Evolutionary conservation across 2,113 vertebrate species (phyloP), one percentile per base, ranked within the genome.

Genomic region (Trematocara zebra): DNA sequence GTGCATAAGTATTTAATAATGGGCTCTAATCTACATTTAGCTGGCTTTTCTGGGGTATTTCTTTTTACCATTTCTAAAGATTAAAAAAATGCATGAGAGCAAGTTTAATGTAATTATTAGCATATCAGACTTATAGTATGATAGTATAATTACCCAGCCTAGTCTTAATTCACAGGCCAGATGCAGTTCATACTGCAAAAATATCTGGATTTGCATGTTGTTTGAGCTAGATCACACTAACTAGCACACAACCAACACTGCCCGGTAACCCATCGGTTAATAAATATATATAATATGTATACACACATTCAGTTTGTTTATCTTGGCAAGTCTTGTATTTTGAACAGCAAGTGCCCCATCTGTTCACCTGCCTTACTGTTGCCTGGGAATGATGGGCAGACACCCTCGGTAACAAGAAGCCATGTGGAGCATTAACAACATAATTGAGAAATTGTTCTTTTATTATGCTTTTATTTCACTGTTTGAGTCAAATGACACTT

Each of bases 341-440:
- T 80, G 33, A 88, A 86, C 87, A 88, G 91, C 20, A 87, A 86
- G 86, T 81, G 3, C 82, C 86, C 91, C 91, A 92, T 94, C 92
- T 94, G 92, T 85, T 91, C 88, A 10, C 85, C 83, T 81, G 69
- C 83, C 82, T 80, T 54, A 85, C 81, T 64, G 83, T 82, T 83
- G 83, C 84, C 85, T 67, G 52, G 9, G 51, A 83, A 80, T 64
- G 90, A 81, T 3, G 8, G 89, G 74, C 87, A 78, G 84, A 64
- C 90, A 52, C 84, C 72, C 59, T 49, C 3, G 7, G 23, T 76
- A 81, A 69, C 84, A 51, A 49, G 14, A 40, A 11, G 84, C 79
- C 52, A 28, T 49, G 4, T 11, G 2, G 26, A 81, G 80, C 26
- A 47, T 72, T 67, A 69, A 80, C 67, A 5, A 82, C 28, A 84